Percentiles rank a stretch among this genome's conserved stretches.
These are phyloP conservation scores for Drosophila bunnanda DNA, from an alignment of 2,888 invertebrate genomes.

Conservation along the genomic window DNA sequence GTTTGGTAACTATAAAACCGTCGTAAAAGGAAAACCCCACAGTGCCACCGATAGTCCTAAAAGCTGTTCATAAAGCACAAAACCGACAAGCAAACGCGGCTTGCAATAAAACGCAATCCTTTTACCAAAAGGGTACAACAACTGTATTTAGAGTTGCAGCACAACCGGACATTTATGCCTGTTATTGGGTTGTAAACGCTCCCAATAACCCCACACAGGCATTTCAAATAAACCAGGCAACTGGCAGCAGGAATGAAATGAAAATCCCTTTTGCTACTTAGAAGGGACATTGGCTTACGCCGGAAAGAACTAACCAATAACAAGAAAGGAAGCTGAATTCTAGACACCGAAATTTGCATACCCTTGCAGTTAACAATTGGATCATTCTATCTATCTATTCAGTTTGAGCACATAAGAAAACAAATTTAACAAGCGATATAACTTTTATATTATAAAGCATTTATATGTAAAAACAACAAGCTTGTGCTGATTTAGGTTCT, in stretches of 20 bases:
- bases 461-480: too few species aligned
- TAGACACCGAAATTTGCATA: background rate
- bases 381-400: background rate
- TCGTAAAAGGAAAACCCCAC: slow-evolving; percentile 22
- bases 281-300: slow-evolving; percentile 20
- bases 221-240: slow-evolving; percentile 37
- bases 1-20: slow-evolving; percentile 34
- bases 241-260: slow-evolving; percentile 34
- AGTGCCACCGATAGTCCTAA: slow-evolving; percentile 20
- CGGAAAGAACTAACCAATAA: background rate
- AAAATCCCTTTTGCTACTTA: slow-evolving; percentile 37
- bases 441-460: too few species aligned
- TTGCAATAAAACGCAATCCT: slow-evolving; percentile 57
- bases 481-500: too few species aligned
- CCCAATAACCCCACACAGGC: slow-evolving; percentile 28
- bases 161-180: slow-evolving; percentile 14
- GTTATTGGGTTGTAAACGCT: slow-evolving; percentile 55
- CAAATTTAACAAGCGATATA: too few species aligned
- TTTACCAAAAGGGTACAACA: slow-evolving; percentile 37
- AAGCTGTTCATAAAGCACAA: slow-evolving; percentile 34
- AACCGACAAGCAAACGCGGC: slow-evolving; percentile 11
- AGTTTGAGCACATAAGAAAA: background rate
- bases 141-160: slow-evolving; percentile 20
- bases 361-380: background rate
- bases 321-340: background rate